phyloP scores from a whole-genome alignment of 2,888 invertebrate genomes.

The Leptinotarsa tumamoca region DNA sequence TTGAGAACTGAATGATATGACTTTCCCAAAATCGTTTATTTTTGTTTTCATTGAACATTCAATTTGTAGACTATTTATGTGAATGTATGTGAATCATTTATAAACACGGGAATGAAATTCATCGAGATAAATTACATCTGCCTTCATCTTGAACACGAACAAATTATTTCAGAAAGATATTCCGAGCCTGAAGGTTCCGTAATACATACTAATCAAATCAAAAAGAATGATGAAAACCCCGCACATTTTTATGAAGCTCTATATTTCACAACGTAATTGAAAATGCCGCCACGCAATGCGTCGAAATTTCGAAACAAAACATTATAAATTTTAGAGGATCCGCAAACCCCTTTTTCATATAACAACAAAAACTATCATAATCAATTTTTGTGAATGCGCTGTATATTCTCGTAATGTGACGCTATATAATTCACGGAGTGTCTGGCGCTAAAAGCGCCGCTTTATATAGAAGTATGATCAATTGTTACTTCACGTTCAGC shows the following conservation, averaged over 20 bases:
- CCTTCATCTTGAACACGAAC: background rate
- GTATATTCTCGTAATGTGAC: conserved; percentile 22
- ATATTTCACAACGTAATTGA: conserved; percentile 7
- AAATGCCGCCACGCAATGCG: conserved; percentile 11
- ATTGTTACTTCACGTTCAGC: conserved; percentile 18
- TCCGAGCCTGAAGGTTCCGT: background rate
- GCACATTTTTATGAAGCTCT: background rate
- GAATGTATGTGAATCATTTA: background rate
- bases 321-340: conserved; percentile 3
- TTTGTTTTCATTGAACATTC: too few species aligned
- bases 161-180: background rate
- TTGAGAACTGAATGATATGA: too few species aligned
- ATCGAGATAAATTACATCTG: background rate
- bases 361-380: conserved; percentile 12
- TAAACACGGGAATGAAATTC: background rate
- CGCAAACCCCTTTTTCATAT: background rate
- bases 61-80: too few species aligned
- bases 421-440: conserved; percentile 16
- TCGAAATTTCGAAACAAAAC: conserved; percentile 12
- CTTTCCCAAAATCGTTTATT: too few species aligned
- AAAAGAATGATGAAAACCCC: background rate
- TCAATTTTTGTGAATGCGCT: conserved; percentile 20
- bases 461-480: conserved; percentile 19
- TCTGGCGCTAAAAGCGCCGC: conserved; percentile 19
- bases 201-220: background rate